A percentile compares a stretch with the other conserved stretches of the same genome.
These are phyloP conservation scores for Poliocrania exsul DNA, from an alignment of 2,797 vertebrate species.

Conservation along the genomic window DNA sequence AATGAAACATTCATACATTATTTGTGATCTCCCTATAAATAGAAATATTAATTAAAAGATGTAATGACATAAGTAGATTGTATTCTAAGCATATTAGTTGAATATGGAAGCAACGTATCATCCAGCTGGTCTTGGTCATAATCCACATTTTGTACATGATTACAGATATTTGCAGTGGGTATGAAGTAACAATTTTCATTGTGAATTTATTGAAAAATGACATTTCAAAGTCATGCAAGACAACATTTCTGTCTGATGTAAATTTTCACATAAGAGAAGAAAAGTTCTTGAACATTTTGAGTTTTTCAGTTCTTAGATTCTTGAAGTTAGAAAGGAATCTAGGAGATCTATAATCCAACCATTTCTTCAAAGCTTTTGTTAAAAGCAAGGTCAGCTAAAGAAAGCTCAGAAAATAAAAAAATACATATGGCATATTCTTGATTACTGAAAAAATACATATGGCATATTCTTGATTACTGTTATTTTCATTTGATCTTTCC, in stretches of 20 bases:
- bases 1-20: not conserved
- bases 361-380: not conserved
- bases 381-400: not conserved
- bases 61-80: not conserved
- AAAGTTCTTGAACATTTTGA: not conserved
- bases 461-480: not conserved
- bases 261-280: not conserved
- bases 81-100: not conserved
- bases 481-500: not conserved
- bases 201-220: not conserved
- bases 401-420: not conserved
- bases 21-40: not conserved
- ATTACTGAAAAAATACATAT: not conserved
- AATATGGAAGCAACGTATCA: not conserved
- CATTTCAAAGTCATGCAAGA: not conserved
- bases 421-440: not conserved
- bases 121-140: not conserved
- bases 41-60: slow-evolving; percentile 14
- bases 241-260: not conserved
- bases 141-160: not conserved
- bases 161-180: not conserved
- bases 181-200: not conserved
- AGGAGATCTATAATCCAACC: not conserved
- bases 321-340: not conserved
- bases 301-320: not conserved